Evolutionary conservation across 64 coral and sea anemone genomes (phyloP), one percentile per base, ranked within the genome.

Genomic region (Acropora yongei): DNA sequence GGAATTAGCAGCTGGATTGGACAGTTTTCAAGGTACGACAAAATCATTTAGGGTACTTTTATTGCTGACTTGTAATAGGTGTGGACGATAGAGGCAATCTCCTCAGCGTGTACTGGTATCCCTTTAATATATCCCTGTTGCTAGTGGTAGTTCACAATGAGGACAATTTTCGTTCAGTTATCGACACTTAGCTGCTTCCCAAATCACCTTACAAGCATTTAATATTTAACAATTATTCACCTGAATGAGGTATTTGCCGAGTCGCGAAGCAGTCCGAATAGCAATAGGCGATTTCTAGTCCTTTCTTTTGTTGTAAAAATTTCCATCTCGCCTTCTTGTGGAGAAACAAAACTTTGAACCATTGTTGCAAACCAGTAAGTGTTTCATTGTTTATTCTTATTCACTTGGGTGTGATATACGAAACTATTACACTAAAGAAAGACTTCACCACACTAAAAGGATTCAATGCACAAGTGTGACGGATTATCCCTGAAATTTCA

Each of bases 1-100:
- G 43, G 76, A 18, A 47, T 78, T 78, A 78, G 45, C 13, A 48
- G 76, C 76, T 78, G 76, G 76, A 78, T 78, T 47, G 19, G 76
- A 48, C 45, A 78, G 17, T 47, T 78, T 47, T 71, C 76, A 78
- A 78, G 45, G 76, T 78, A 49, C 76, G 16, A 48, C 45, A 49
- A 78, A 47, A 78, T 47, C 16, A 78, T 6, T 18, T 17, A 63
- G 60, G 16, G 60, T 63, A 78, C 45, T 48, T 78, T 78, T 78
- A 47, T 78, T 78, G 19, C 68, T 71, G 68, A 71, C 44, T 78
- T 78, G 76, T 18, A 78, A 78, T 47, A 49, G 19, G 68, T 71
- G 68, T 71, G 68, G 68, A 71, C 68, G 68, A 71, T 39, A 71
- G 68, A 71, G 68, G 68, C 68, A 71, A 20, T 71, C 68, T 71